Evolutionary conservation across 2,797 vertebrate species (phyloP).

Genomic region (Australoheros facetus): DNA sequence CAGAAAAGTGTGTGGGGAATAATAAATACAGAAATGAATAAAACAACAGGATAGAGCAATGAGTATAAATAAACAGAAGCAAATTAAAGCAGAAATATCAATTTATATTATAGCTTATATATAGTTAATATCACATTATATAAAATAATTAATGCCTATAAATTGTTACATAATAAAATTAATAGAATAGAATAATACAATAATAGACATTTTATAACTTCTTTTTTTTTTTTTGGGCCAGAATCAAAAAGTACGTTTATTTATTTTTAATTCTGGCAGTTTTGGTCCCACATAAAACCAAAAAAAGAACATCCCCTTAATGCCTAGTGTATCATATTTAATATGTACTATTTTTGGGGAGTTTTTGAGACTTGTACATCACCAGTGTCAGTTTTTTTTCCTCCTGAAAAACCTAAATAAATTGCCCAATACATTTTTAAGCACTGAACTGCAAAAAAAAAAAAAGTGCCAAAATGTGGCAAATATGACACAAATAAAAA

Average conservation of each 20-base stretch:
- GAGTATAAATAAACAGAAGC: background rate
- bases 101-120: background rate
- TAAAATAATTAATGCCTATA: constrained; percentile 1
- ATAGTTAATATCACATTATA: background rate
- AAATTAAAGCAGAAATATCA: background rate
- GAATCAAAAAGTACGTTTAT: background rate
- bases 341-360: too few relatives aligned
- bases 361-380: too few relatives aligned
- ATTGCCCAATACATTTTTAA: too few relatives aligned
- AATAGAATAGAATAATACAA: too few relatives aligned
- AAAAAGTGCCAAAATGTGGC: too few relatives aligned
- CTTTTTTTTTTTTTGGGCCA: background rate
- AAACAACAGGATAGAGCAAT: background rate
- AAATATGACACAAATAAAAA: too few relatives aligned
- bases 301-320: background rate
- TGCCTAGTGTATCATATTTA: too few relatives aligned
- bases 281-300: background rate
- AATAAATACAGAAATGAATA: background rate
- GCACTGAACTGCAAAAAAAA: too few relatives aligned
- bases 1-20: background rate
- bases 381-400: too few relatives aligned
- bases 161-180: background rate
- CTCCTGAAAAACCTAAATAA: too few relatives aligned
- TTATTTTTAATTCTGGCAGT: background rate
- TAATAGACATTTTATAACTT: background rate